phyloP scores from a whole-genome alignment of 1,140 invertebrate species.

The Caenorhabditis elegans region WBcel235 BX284606.5:15505001-15505500 shows the following conservation, averaged over 20 bases:
- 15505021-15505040: neutral
- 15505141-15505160: neutral
- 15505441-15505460: too few relatives aligned
- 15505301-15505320: neutral
- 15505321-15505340: too few relatives aligned
- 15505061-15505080: slow-evolving; percentile 13
- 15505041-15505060: too few relatives aligned
- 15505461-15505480: too few relatives aligned
- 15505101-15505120: slow-evolving; percentile 26
- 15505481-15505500: too few relatives aligned
- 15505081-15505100: neutral
- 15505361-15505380: too few relatives aligned
- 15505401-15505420: too few relatives aligned
- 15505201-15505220: slow-evolving; percentile 1
- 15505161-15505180: too few relatives aligned
- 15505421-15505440: too few relatives aligned
- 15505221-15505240: neutral
- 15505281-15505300: neutral
- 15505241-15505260: neutral
- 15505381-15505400: too few relatives aligned
- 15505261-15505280: neutral
- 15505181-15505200: neutral
- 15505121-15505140: slow-evolving; percentile 2
- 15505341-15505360: too few relatives aligned
- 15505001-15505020: neutral